Base-by-base conservation (phyloP, 1,140 invertebrate genomes). In the Rhyacophila brunnea region DNA sequence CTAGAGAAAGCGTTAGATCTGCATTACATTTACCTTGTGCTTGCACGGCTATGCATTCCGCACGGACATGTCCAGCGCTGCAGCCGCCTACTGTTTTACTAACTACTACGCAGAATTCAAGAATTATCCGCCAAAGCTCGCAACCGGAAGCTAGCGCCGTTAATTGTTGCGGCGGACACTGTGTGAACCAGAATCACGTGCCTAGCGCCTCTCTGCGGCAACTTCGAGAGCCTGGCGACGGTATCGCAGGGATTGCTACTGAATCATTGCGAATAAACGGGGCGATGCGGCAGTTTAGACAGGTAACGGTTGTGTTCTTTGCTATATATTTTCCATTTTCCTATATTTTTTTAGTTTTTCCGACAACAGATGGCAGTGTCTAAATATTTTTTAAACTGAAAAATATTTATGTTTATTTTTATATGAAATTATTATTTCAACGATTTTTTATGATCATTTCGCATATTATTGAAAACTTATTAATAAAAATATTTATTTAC, bases 181-280 rank as follows among this genome's bases (percentile, higher is more conserved):
- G 81, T 70, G 75, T 77, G 40, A 76, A 77, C 55, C 77, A 77
- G 54, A 28, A 28, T 28, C 81, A 85, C 14, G 81, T 85, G 59
- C 83, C 86, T 53, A 87, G 86, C 72, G 86, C 88, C 67, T 94
- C 91, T 1, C 75, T 93, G 68, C 86, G 91, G 67, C 90, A 93
- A 70, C 80, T 94, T 15, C 81, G 90, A 45, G 90, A 91, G 77
- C 86, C 87, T 15, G 84, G 85, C 32, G 91, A 94, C 70, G 91
- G 91, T 47, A 93, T 95, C 56, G 92, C 93, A n/a, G 92, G 93
- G 68, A 98, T 98, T 68, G 95, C 95, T 1, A 93, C 93, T n/a
- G 95, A 97, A 77, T 96, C 94, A 28, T 83, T 98, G 66, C 83
- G 95, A 64, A 93, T 98, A 77, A 98, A 97, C 80, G 95, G 96